phyloP scores from a whole-genome alignment of 1,140 invertebrate genomes.

The Sycophaga agraensis region DNA sequence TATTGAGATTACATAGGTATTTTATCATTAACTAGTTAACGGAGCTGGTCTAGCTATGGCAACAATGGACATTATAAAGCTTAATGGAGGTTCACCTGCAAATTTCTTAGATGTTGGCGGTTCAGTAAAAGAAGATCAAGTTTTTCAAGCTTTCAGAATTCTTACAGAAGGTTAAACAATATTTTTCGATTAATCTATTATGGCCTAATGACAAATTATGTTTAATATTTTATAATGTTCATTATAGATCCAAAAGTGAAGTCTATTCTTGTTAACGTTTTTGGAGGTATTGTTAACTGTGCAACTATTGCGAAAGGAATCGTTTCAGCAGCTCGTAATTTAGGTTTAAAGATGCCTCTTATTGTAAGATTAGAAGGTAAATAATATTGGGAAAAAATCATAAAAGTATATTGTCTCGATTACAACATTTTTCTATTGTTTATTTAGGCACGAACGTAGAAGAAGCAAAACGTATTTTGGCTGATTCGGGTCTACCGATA shows the following conservation, averaged over 20 bases:
- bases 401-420: conserved; percentile 3
- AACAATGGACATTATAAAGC: conserved; percentile 79
- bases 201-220: conserved; percentile 4
- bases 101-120: conserved; percentile 84
- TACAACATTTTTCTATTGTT: conserved; percentile 1
- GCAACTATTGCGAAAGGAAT: conserved; percentile 95
- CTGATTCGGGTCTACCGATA: conserved; percentile 81
- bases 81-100: conserved; percentile 74
- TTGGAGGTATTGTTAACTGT: conserved; percentile 99
- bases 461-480: conserved; percentile 71
- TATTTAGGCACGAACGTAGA: conserved; percentile 70
- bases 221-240: conserved; percentile 8
- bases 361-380: conserved; percentile 92
- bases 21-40: conserved; percentile 62
- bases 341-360: conserved; percentile 82
- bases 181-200: conserved; percentile 2
- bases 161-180: conserved; percentile 50
- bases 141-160: conserved; percentile 73
- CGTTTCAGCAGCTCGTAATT: conserved; percentile 80
- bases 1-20: neutral
- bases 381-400: neutral
- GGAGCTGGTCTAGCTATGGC: conserved; percentile 82
- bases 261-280: conserved; percentile 96
- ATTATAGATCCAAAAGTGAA: conserved; percentile 83
- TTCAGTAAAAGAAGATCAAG: conserved; percentile 74